Conservation (phyloP, 2,888 invertebrate species). For the Acanthoscelides obtectus region DNA sequence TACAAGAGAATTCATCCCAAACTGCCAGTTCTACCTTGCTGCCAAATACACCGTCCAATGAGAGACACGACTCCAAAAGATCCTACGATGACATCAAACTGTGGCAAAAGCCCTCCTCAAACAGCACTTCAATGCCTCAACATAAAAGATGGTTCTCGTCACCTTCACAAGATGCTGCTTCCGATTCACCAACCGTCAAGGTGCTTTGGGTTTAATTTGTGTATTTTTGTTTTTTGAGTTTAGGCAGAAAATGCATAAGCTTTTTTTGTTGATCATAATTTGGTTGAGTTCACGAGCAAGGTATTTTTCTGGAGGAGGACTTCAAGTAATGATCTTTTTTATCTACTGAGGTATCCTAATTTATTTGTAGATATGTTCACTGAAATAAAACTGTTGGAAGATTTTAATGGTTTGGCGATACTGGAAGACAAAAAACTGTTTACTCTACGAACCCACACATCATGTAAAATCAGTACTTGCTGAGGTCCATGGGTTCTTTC, state of each 20-base stretch:
- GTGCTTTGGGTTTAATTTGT: conserved; percentile 38
- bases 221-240: neutral
- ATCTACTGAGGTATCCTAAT: too few relatives aligned
- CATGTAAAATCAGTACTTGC: too few relatives aligned
- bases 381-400: too few relatives aligned
- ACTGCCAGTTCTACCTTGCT: conserved; percentile 7
- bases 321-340: too few relatives aligned
- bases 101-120: conserved; percentile 36
- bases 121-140: conserved; percentile 11
- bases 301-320: too few relatives aligned
- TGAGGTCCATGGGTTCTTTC: too few relatives aligned
- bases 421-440: too few relatives aligned
- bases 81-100: conserved; percentile 33
- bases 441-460: too few relatives aligned
- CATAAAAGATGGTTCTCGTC: conserved; percentile 43
- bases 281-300: neutral
- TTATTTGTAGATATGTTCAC: too few relatives aligned
- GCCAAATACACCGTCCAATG: conserved; percentile 3
- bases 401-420: too few relatives aligned
- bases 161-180: conserved; percentile 19
- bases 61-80: conserved; percentile 9
- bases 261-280: neutral
- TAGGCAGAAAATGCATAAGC: too few relatives aligned
- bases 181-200: conserved; percentile 30
- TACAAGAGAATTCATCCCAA: conserved; percentile 7